Evolutionary conservation across 1,140 invertebrate species (phyloP).

Genomic region (Stegodyphus mimosarum): DNA sequence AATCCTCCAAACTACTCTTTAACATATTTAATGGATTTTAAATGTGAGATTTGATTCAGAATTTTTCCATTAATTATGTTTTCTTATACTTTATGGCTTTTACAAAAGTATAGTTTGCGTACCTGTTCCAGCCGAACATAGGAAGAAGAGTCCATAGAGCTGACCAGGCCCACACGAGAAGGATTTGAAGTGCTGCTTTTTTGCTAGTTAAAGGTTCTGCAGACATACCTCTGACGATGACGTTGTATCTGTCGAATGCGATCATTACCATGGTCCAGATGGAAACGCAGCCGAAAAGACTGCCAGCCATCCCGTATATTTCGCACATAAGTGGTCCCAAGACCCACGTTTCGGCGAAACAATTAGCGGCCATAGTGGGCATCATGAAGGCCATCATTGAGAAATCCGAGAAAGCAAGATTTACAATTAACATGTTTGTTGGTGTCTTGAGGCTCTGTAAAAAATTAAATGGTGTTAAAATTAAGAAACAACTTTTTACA

Average conservation of each 20-base stretch:
- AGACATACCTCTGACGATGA: conserved; percentile 83
- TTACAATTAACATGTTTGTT: conserved; percentile 85
- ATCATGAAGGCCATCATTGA: conserved; percentile 85
- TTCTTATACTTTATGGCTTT: not conserved
- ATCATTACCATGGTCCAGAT: conserved; percentile 88
- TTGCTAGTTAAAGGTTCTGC: conserved; percentile 78
- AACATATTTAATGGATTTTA: not conserved
- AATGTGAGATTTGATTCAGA: too few species aligned
- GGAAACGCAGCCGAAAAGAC: conserved; percentile 81
- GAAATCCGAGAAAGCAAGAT: conserved; percentile 88
- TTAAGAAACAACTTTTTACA: too few species aligned
- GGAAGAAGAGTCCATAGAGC: conserved; percentile 78
- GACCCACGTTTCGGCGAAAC: conserved; percentile 88
- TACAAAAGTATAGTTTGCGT: not conserved
- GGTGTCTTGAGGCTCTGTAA: conserved; percentile 77
- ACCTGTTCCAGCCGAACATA: conserved; percentile 78
- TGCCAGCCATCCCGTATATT: conserved; percentile 82
- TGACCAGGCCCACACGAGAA: conserved; percentile 78
- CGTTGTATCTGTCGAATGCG: conserved; percentile 84
- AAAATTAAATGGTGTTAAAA: too few species aligned
- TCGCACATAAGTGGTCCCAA: conserved; percentile 84
- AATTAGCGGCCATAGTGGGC: conserved; percentile 83
- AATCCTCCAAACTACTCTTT: not conserved
- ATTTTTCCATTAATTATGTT: not conserved
- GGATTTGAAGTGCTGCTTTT: conserved; percentile 76